Evolutionary conservation across 2,888 invertebrate genomes (phyloP).

Genomic region (Cosmorhoe ocellata): DNA sequence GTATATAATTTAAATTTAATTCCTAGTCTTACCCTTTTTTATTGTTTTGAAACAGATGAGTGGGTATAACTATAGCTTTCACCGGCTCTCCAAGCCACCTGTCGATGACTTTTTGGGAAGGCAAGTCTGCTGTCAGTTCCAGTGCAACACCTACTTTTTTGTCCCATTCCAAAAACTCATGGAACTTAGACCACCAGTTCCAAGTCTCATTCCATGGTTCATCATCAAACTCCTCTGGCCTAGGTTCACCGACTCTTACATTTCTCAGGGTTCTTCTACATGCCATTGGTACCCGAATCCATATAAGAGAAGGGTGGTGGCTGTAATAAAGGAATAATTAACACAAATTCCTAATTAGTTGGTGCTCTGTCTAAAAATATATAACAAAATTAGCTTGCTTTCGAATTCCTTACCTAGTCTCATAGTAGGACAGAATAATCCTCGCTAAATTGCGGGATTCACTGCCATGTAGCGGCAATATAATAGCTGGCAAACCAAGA

Average conservation of each 20-base stretch:
- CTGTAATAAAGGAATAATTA: conserved; percentile 47
- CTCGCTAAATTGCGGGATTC: conserved; percentile 83
- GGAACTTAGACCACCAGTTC: conserved; percentile 91
- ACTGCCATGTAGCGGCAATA: conserved; percentile 77
- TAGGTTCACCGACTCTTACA: conserved; percentile 14
- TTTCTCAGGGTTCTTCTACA: conserved; percentile 53
- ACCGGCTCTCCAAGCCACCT: conserved; percentile 98
- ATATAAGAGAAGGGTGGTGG: conserved; percentile 79
- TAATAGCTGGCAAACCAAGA: conserved; percentile 86
- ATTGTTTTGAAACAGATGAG: conserved; percentile 93
- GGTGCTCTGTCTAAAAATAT: no score
- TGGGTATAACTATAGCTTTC: conserved; percentile 91
- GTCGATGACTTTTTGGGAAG: conserved; percentile 85
- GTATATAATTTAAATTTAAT: no score
- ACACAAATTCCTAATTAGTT: no score
- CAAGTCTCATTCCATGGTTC: conserved; percentile 85
- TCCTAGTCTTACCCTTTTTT: conserved; percentile 89
- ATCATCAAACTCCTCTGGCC: conserved; percentile 57
- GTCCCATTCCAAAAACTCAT: conserved; percentile 81
- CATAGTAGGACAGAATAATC: conserved; percentile 78
- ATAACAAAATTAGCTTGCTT: no score
- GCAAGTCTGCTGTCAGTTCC: conserved; percentile 91
- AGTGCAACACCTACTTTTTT: conserved; percentile 87
- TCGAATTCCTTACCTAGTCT: conserved; percentile 54
- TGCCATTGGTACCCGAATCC: conserved; percentile 87